phyloP scores from a whole-genome alignment of 2,113 vertebrate species.

The Tenebrosternarchus preto region DNA sequence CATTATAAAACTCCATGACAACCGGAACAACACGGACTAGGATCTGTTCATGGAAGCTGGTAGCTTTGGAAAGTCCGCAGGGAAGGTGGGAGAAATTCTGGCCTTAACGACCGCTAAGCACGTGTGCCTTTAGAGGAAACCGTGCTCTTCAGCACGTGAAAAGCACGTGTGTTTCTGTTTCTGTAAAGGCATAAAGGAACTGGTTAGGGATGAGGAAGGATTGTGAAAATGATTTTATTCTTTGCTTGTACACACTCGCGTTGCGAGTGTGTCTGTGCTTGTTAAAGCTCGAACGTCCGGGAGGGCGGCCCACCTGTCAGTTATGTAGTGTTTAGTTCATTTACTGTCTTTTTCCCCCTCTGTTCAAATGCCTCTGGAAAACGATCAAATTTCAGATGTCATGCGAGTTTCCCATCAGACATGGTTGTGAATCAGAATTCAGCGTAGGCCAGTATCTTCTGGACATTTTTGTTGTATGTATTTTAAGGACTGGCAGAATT shows the following conservation, averaged over 20 bases:
- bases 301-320: background rate
- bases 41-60: background rate
- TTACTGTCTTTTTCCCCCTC: background rate
- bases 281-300: background rate
- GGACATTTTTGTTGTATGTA: background rate
- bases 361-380: no score
- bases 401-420: no score
- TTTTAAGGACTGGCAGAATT: background rate
- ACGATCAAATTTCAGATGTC: background rate
- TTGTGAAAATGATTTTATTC: background rate
- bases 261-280: background rate
- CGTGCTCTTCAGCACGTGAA: no score
- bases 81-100: background rate
- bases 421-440: background rate
- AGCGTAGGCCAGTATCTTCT: background rate
- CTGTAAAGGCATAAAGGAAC: background rate
- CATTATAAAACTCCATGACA: no score
- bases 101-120: background rate
- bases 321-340: no score
- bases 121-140: background rate
- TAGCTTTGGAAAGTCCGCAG: background rate
- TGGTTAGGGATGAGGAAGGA: background rate
- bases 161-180: background rate
- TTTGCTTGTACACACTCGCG: background rate
- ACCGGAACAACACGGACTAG: no score